phyloP scores from a whole-genome alignment of 1,140 invertebrate species.

The Trypoxylus dichotomus region DNA sequence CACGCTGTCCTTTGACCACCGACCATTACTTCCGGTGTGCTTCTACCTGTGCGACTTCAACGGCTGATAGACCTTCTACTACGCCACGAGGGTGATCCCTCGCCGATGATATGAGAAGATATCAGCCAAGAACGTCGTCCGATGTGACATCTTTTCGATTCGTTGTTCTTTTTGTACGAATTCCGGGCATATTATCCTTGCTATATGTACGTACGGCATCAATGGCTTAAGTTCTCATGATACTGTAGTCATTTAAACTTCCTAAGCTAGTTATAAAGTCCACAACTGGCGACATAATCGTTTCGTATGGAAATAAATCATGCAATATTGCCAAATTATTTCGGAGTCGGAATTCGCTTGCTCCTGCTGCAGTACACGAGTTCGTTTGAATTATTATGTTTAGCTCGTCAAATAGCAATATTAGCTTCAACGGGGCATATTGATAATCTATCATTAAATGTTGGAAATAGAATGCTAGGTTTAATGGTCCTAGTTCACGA shows the following conservation, averaged over 20 bases:
- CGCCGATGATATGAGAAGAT: neutral
- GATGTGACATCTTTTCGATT: neutral
- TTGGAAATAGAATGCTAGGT: neutral
- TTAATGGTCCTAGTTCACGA: neutral
- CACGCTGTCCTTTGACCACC: slow-evolving; percentile 32
- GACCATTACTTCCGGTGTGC: slow-evolving; percentile 25
- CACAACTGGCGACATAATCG: neutral
- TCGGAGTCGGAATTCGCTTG: neutral
- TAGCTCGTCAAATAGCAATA: neutral
- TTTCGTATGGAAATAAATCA: neutral
- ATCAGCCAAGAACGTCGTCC: neutral
- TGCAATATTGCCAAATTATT: neutral
- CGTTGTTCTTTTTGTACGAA: neutral
- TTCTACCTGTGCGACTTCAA: neutral
- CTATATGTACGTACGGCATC: neutral
- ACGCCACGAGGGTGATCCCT: neutral
- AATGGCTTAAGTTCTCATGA: neutral
- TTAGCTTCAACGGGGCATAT: neutral
- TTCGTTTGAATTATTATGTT: neutral
- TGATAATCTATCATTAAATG: neutral
- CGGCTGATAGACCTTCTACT: neutral
- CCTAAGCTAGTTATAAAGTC: neutral
- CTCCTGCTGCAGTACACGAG: neutral
- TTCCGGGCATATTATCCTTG: neutral
- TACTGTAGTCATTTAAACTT: neutral